phyloP scores from a whole-genome alignment of 2,888 invertebrate genomes.

The Holacanthella duospinosa region DNA sequence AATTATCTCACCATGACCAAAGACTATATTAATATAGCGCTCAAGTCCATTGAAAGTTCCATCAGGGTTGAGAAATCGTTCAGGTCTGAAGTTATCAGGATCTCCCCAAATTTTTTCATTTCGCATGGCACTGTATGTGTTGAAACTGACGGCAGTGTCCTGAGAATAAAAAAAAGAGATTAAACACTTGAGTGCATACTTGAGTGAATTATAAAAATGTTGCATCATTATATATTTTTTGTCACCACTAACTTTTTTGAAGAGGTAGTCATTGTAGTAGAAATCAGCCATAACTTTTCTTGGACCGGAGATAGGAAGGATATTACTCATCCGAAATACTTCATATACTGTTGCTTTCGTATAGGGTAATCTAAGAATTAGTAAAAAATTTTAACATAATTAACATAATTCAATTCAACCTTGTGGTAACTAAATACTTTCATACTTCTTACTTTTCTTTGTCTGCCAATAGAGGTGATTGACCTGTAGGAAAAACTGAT shows the following conservation, averaged over 20 bases:
- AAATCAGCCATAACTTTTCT: slow-evolving; percentile 25
- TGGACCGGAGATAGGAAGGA: slow-evolving; percentile 30
- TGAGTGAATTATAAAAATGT: not conserved
- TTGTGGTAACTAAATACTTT: not conserved
- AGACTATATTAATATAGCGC: slow-evolving; percentile 24
- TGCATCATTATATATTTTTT: too few species aligned
- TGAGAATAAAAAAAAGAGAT: slow-evolving; percentile 9
- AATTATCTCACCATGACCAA: slow-evolving; percentile 23
- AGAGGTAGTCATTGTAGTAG: slow-evolving; percentile 24
- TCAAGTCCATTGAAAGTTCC: slow-evolving; percentile 19
- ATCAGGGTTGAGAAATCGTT: slow-evolving; percentile 26
- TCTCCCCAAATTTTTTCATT: slow-evolving; percentile 21
- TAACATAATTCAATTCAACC: not conserved
- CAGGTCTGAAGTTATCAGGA: slow-evolving; percentile 29
- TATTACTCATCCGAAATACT: slow-evolving; percentile 28
- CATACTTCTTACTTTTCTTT: slow-evolving; percentile 42
- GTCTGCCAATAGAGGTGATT: slow-evolving; percentile 45
- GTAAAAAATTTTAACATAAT: not conserved
- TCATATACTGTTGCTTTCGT: slow-evolving; percentile 27
- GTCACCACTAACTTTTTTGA: slow-evolving; percentile 22
- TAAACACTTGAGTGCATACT: not conserved
- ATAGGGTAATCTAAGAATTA: slow-evolving; percentile 24
- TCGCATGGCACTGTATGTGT: slow-evolving; percentile 30
- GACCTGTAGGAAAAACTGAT: slow-evolving; percentile 42
- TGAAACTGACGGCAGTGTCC: slow-evolving; percentile 27